Percentiles rank a stretch among this genome's conserved stretches.
Conservation (phyloP, 2,888 invertebrate species). For the Coleophora deauratella region DNA sequence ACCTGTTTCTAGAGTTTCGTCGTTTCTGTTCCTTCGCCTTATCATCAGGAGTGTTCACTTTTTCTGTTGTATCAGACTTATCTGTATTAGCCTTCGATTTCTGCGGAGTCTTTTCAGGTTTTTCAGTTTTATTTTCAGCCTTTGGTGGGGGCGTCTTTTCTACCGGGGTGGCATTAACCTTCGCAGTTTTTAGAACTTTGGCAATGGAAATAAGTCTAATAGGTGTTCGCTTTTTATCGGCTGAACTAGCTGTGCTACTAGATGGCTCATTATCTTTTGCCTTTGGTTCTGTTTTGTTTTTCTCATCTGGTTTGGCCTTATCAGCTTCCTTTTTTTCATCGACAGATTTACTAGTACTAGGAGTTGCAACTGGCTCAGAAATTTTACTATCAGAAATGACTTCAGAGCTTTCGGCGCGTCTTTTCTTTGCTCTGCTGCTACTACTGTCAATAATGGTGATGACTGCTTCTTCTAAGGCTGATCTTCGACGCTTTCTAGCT, state of each 20-base stretch:
- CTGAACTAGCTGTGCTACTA: constrained; percentile 9
- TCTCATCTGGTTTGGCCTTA: background rate
- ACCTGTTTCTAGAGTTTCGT: constrained; percentile 34
- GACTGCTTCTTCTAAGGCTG: constrained; percentile 44
- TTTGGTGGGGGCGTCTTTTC: constrained; percentile 8
- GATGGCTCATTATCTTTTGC: constrained; percentile 22
- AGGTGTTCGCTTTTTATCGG: constrained; percentile 3
- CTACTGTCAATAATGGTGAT: constrained; percentile 34
- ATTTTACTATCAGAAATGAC: constrained; percentile 22
- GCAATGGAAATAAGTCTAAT: constrained; percentile 18
- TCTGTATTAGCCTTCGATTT: constrained; percentile 19
- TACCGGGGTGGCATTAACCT: constrained; percentile 12
- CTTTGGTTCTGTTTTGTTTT: constrained; percentile 5
- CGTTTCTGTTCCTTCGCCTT: constrained; percentile 27
- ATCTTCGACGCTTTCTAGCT: constrained; percentile 50
- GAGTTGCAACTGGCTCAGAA: constrained; percentile 25
- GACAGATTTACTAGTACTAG: constrained; percentile 21
- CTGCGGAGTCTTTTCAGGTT: constrained; percentile 5
- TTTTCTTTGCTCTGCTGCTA: constrained; percentile 32
- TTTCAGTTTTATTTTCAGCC: background rate
- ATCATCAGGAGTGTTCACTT: constrained; percentile 18
- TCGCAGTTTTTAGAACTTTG: constrained; percentile 14
- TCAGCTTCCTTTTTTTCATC: constrained; percentile 17
- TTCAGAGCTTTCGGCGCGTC: constrained; percentile 22
- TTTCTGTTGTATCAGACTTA: constrained; percentile 18